Conservation (phyloP, 1,140 invertebrate genomes). For the Drosophila setifemur region DNA sequence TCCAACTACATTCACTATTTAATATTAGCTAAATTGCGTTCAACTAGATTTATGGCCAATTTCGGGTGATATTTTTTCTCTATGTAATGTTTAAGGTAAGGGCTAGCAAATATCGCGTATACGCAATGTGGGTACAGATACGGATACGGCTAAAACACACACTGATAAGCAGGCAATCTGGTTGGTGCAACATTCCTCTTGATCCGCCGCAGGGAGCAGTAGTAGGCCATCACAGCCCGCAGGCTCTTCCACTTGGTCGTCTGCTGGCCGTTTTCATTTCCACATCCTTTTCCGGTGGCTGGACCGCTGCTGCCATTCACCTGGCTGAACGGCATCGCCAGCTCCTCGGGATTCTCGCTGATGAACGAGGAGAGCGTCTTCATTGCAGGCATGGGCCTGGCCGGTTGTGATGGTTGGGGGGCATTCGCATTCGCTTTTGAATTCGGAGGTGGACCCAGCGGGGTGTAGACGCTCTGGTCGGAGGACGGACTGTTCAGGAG, state of each 20-base stretch:
- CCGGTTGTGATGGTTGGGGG: too few species aligned
- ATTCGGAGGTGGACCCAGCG: slow-evolving; percentile 62
- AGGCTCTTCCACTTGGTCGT: slow-evolving; percentile 93
- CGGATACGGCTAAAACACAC: slow-evolving; percentile 12
- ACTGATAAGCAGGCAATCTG: slow-evolving; percentile 17
- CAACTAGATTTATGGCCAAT: neutral
- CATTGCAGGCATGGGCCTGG: slow-evolving; percentile 37
- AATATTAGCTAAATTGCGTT: too few species aligned
- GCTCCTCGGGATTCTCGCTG: slow-evolving; percentile 69
- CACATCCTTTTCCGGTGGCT: neutral
- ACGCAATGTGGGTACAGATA: slow-evolving; percentile 1
- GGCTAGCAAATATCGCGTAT: slow-evolving; percentile 16
- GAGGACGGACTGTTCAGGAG: slow-evolving; percentile 72
- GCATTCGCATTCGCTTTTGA: neutral
- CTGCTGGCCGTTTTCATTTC: slow-evolving; percentile 59
- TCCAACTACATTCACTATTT: too few species aligned
- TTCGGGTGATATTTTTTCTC: slow-evolving; percentile 1
- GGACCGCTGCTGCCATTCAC: neutral
- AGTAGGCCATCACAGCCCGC: slow-evolving; percentile 92
- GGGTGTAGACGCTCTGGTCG: slow-evolving; percentile 53
- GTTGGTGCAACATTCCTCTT: slow-evolving; percentile 87
- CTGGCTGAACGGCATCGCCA: neutral
- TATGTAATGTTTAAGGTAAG: neutral
- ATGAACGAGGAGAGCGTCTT: slow-evolving; percentile 71
- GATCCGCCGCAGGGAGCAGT: slow-evolving; percentile 92